phyloP scores from a whole-genome alignment of 2,797 vertebrate species.

The Melanotaenia maccullochi region DNA sequence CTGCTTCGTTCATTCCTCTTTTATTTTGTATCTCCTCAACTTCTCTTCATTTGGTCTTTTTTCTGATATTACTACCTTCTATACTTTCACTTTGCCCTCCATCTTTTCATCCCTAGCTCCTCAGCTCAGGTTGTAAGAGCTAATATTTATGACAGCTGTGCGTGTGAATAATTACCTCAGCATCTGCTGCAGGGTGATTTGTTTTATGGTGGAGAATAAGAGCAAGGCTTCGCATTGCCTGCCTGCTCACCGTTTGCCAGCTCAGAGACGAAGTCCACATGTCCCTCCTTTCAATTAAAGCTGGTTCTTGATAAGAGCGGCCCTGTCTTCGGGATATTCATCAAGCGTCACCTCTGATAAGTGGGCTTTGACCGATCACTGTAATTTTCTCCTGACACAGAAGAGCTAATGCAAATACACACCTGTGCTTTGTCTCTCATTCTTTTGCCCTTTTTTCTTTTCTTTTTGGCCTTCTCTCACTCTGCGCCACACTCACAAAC shows the following conservation, averaged over 20 bases:
- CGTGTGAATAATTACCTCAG: slow-evolving; percentile 82
- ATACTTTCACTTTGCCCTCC: slow-evolving; percentile 10
- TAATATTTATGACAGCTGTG: slow-evolving; percentile 80
- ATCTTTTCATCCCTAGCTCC: slow-evolving; percentile 34
- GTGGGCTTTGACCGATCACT: slow-evolving; percentile 69
- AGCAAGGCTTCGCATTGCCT: slow-evolving; percentile 46
- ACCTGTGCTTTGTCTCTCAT: slow-evolving; percentile 29
- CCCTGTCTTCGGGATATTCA: slow-evolving; percentile 76
- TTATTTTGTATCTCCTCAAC: slow-evolving; percentile 36
- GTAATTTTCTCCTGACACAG: slow-evolving; percentile 61
- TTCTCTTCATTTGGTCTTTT: slow-evolving; percentile 28
- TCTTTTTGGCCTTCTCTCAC: slow-evolving; percentile 11
- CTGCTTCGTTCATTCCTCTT: slow-evolving; percentile 37
- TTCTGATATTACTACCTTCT: slow-evolving; percentile 10
- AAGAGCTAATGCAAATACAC: slow-evolving; percentile 49
- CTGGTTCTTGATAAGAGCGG: slow-evolving; percentile 75
- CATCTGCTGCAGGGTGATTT: slow-evolving; percentile 84
- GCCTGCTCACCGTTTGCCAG: slow-evolving; percentile 39
- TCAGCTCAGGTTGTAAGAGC: slow-evolving; percentile 55
- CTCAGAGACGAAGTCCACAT: slow-evolving; percentile 72
- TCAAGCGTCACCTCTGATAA: slow-evolving; percentile 72
- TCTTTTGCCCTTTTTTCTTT: slow-evolving; percentile 8
- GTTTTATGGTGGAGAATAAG: slow-evolving; percentile 71
- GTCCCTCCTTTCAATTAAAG: slow-evolving; percentile 83
- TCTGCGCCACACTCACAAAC: slow-evolving; percentile 8